Evolutionary conservation across 2,888 invertebrate species (phyloP).

Genomic region (Agonum fuliginosum): DNA sequence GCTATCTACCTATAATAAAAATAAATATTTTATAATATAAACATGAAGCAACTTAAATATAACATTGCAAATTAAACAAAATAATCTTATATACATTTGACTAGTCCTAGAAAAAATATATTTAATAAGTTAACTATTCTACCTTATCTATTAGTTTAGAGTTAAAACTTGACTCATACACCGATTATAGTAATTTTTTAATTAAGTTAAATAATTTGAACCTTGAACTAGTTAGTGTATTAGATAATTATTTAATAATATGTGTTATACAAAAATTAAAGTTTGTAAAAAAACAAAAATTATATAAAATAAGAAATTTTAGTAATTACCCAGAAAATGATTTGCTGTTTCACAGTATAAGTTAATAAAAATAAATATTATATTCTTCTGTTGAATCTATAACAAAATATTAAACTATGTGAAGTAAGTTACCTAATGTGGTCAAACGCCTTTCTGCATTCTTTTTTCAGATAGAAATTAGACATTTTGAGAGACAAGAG

Average conservation of each 20-base stretch:
- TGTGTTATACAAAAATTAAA: conserved; percentile 14
- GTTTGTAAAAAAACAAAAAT: conserved; percentile 25
- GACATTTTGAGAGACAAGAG: conserved; percentile 30
- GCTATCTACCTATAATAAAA: conserved; percentile 15
- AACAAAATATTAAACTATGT: conserved; percentile 10
- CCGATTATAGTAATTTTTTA: conserved; percentile 33
- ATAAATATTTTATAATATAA: conserved; percentile 2
- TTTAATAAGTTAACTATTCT: conserved; percentile 13
- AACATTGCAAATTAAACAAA: conserved; percentile 38
- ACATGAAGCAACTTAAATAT: conserved; percentile 35
- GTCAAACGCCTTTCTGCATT: background rate
- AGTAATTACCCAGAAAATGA: conserved; percentile 1
- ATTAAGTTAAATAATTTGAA: conserved; percentile 44
- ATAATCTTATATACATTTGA: conserved; percentile 21
- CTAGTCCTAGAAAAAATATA: conserved; percentile 10
- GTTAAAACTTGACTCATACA: conserved; percentile 7
- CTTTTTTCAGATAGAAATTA: conserved; percentile 38
- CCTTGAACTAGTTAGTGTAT: conserved; percentile 52
- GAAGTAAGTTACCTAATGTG: conserved; percentile 1
- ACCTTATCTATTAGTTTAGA: conserved; percentile 18
- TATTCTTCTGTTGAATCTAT: background rate
- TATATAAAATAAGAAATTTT: background rate
- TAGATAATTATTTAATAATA: conserved; percentile 7
- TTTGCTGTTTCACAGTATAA: background rate
- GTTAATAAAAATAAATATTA: background rate